phyloP scores from a whole-genome alignment of 92 coral and sea anemone genomes.

The Virgularia gustaviana region DNA sequence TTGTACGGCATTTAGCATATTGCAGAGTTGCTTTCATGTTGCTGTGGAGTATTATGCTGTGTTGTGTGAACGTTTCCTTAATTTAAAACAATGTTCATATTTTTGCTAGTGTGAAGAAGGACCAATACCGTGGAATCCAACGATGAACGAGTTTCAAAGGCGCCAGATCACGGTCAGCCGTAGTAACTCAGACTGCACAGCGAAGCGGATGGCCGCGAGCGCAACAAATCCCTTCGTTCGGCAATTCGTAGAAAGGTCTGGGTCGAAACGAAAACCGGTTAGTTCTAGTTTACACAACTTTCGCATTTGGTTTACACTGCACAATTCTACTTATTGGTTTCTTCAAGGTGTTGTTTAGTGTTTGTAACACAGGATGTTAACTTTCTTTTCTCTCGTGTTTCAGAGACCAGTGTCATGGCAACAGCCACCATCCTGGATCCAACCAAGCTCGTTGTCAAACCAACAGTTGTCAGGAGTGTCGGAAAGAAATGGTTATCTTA shows the following conservation, averaged over 20 bases:
- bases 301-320: background rate
- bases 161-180: slow-evolving; percentile 84
- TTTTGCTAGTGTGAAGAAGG: slow-evolving; percentile 67
- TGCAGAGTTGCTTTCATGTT: background rate
- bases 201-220: slow-evolving; percentile 78
- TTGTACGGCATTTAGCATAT: too few relatives aligned
- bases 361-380: background rate
- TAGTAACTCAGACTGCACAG: slow-evolving; percentile 97
- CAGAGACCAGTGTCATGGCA: slow-evolving; percentile 99
- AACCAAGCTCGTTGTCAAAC: slow-evolving; percentile 26
- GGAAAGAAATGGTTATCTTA: slow-evolving; percentile 21
- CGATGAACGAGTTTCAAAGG: slow-evolving; percentile 56
- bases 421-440: slow-evolving; percentile 61
- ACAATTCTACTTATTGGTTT: too few relatives aligned
- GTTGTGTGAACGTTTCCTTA: background rate
- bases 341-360: background rate
- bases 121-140: slow-evolving; percentile 56
- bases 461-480: slow-evolving; percentile 11
- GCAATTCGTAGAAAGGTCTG: slow-evolving; percentile 79
- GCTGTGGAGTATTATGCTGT: background rate
- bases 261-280: slow-evolving; percentile 73
- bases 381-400: background rate
- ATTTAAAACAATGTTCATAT: background rate
- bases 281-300: background rate
- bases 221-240: slow-evolving; percentile 66